Conservation (phyloP, 2,888 invertebrate species). For the Lasioglossum malachurum region DNA sequence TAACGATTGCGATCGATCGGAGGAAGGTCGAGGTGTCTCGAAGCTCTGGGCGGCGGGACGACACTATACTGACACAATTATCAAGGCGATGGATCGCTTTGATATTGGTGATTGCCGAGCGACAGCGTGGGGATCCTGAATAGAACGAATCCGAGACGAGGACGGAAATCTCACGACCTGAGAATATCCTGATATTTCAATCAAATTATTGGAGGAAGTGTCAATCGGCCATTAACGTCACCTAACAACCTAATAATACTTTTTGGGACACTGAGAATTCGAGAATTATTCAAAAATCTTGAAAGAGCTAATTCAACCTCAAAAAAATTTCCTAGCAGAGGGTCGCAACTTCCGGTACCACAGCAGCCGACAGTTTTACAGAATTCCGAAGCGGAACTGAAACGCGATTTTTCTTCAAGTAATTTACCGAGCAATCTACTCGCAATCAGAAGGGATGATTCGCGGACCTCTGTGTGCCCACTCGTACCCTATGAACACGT, state of each 20-base stretch:
- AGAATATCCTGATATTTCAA: background rate
- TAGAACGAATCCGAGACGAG: slow-evolving; percentile 26
- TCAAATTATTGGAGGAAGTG: background rate
- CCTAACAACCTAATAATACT: background rate
- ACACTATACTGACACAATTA: slow-evolving; percentile 46
- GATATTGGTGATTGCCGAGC: slow-evolving; percentile 42
- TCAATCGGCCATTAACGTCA: background rate
- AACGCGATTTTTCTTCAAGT: background rate
- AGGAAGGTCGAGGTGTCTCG: slow-evolving; percentile 28
- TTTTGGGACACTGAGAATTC: background rate
- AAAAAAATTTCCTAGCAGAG: background rate
- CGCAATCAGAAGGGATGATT: background rate
- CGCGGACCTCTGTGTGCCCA: background rate
- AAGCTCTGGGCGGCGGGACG: background rate
- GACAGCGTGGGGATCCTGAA: slow-evolving; percentile 25
- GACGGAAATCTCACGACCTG: background rate
- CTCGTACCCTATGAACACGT: background rate
- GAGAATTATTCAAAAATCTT: background rate
- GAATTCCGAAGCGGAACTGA: background rate
- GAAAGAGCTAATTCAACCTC: background rate
- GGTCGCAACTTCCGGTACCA: background rate
- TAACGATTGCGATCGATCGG: slow-evolving; percentile 45
- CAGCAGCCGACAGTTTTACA: background rate
- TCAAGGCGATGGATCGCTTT: slow-evolving; percentile 18
- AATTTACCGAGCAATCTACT: background rate